These are phyloP conservation scores for Riparia riparia DNA, from an alignment of 2,113 vertebrate species.

Conservation along the genomic window DNA sequence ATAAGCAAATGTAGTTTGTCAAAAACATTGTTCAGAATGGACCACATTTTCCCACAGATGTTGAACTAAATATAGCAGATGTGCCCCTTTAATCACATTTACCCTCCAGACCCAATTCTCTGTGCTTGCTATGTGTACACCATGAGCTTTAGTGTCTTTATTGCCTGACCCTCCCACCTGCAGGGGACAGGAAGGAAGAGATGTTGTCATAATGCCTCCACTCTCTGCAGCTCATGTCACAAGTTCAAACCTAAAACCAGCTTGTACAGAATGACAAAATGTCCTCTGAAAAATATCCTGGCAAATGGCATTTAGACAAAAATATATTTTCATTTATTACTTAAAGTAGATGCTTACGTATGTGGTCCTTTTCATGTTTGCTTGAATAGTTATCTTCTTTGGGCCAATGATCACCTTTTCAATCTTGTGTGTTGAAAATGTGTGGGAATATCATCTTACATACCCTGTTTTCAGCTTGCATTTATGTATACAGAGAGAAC, in stretches of 20 bases:
- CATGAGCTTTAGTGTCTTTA: background rate
- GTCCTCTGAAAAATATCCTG: background rate
- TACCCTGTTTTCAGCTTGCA: background rate
- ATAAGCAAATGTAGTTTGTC: background rate
- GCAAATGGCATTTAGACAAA: background rate
- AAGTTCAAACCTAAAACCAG: background rate
- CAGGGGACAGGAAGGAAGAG: background rate
- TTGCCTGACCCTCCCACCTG: background rate
- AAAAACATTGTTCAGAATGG: background rate
- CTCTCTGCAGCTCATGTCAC: background rate
- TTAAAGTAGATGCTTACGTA: background rate
- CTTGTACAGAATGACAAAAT: background rate
- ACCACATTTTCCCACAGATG: background rate
- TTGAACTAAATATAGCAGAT: background rate
- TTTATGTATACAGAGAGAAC: background rate
- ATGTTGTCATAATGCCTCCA: background rate
- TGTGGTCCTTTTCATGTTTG: rapidly evolving
- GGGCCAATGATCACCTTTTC: background rate
- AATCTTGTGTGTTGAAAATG: background rate
- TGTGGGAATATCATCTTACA: background rate
- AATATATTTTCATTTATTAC: background rate
- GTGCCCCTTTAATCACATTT: background rate
- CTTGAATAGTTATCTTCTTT: background rate
- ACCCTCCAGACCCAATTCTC: background rate
- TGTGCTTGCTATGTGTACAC: background rate